Percentiles rank a stretch among this genome's conserved stretches.
Evolutionary conservation across 2,888 invertebrate species (phyloP).

Genomic region (Callinectes sapidus): DNA sequence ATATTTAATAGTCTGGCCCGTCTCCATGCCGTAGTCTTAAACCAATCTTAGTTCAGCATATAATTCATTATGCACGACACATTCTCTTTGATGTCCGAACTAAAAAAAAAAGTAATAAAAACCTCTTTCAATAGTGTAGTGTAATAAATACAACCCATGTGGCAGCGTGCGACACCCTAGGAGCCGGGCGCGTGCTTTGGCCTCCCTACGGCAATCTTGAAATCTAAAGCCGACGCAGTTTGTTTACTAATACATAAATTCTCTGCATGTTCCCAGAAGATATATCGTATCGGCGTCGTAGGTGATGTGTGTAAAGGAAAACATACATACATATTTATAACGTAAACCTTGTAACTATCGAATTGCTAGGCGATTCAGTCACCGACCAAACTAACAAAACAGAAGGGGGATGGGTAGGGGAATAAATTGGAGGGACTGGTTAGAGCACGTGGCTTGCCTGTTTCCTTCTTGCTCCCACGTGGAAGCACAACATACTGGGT

Average conservation of each 20-base stretch:
- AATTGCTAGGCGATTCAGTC: background rate
- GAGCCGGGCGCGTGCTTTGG: constrained; percentile 56
- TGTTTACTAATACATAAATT: constrained; percentile 36
- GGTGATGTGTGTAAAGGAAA: background rate
- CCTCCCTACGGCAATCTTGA: constrained; percentile 55
- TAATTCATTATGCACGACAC: background rate
- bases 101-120: background rate
- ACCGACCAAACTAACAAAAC: background rate
- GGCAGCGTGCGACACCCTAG: constrained; percentile 43
- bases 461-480: constrained; percentile 40
- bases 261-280: constrained; percentile 23
- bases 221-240: constrained; percentile 51
- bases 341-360: background rate
- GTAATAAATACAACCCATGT: background rate
- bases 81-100: background rate
- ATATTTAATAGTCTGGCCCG: background rate
- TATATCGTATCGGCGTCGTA: background rate
- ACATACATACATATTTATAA: background rate
- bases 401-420: too few species aligned
- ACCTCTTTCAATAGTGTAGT: background rate
- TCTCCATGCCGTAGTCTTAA: background rate
- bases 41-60: background rate
- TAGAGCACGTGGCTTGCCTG: constrained; percentile 54
- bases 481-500: background rate
- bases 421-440: constrained; percentile 20